Conservation (phyloP, 2,113 vertebrate species). For the Mastomys coucha region DNA sequence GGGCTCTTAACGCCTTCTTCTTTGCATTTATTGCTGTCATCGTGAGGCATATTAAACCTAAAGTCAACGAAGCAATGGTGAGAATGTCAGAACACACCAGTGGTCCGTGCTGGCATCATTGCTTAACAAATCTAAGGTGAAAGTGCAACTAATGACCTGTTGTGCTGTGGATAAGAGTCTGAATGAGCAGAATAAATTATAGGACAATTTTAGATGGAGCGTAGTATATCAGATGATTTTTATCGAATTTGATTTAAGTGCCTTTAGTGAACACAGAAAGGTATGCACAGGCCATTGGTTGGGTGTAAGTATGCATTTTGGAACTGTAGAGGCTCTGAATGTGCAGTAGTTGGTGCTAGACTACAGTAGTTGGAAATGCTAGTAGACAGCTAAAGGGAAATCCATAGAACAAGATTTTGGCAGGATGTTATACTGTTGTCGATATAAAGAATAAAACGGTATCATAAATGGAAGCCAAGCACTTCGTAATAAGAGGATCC, state of each 20-base stretch:
- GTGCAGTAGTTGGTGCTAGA: constrained; percentile 11
- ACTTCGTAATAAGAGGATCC: constrained; percentile 45
- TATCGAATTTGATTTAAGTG: neutral
- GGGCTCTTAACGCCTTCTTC: constrained; percentile 97
- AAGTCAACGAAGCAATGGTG: constrained; percentile 13
- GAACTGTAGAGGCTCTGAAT: constrained; percentile 9
- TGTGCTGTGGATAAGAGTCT: neutral
- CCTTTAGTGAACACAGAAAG: neutral
- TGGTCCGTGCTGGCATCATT: fast-evolving
- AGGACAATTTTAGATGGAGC: neutral
- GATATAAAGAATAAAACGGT: neutral
- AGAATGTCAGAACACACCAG: neutral
- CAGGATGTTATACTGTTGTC: neutral
- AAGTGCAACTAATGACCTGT: neutral
- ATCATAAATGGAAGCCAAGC: constrained; percentile 34
- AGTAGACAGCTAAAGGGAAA: neutral
- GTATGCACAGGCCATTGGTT: neutral
- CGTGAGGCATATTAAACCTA: constrained; percentile 99
- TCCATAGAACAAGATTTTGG: constrained; percentile 50
- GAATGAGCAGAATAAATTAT: constrained; percentile 8
- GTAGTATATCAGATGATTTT: neutral
- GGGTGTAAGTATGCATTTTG: neutral
- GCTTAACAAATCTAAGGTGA: neutral
- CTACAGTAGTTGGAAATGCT: constrained; percentile 18
- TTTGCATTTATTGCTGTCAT: constrained; percentile 98